Base-by-base conservation (phyloP, 2,888 invertebrate species). In the Pilophorus perplexus region DNA sequence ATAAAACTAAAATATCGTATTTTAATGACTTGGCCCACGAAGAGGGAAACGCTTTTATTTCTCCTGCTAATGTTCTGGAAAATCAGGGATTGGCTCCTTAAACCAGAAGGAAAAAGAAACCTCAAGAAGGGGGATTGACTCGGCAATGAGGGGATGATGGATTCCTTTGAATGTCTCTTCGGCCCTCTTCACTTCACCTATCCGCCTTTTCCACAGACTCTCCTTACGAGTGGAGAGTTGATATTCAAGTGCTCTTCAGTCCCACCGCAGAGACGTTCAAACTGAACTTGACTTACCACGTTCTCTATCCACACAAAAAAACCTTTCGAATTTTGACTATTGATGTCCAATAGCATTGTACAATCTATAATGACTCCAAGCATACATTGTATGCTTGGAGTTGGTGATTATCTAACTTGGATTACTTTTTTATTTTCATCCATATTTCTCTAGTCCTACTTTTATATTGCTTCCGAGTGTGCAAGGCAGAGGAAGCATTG, bases 121-220 rank as follows among this genome's bases (percentile, higher is more conserved):
- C 20, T 20, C 18, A n/a, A 25, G 14, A 33, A 14, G 16, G 23
- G 55, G 55, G 55, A 55, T 55, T 55, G 55, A 55, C 55, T 55
- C 55, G 55, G 55, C 33, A 55, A 55, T 55, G 55, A 55, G 55
- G 55, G 38, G 37, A 55, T 55, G 55, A 55, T 55, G 55, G 55
- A 55, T 55, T 33, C 55, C 38, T 55, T 55, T 55, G 55, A 55
- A 55, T 55, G 55, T 55, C 55, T n/a, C 52, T n/a, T n/a, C 33
- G 12, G 33, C 33, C 33, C 33, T 33, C 33, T 33, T 33, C 33
- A 33, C 33, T 12, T 33, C 33, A 33, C 33, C 33, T 33, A 33
- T 33, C 33, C 33, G 12, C 33, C 33, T 33, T n/a, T 33, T 12
- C 33, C 6, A 33, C 33, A 12, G 6, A 33, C 6, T n/a, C n/a